A percentile compares a stretch with the other conserved stretches of the same genome.
These are phyloP conservation scores for Tenthredo distinguenda DNA, from an alignment of 2,888 invertebrate species.

Conservation along the genomic window DNA sequence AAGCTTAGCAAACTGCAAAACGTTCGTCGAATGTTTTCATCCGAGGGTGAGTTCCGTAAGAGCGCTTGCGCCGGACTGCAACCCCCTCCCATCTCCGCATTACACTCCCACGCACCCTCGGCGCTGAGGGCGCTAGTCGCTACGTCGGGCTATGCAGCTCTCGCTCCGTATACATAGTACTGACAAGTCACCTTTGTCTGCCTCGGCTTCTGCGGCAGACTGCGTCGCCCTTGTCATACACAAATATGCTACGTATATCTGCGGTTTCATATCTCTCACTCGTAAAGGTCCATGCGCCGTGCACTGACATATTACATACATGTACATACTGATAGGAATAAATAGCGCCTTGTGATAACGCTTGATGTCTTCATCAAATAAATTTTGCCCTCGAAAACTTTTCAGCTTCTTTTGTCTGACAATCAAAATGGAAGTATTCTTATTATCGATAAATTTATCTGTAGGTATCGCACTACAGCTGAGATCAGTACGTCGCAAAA, in stretches of 20 bases:
- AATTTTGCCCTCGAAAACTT: not conserved
- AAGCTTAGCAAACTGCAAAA: conserved; percentile 18
- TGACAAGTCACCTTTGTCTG: not conserved
- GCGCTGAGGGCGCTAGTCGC: conserved; percentile 23
- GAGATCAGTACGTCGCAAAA: not conserved
- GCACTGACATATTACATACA: not conserved
- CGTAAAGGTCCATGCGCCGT: not conserved
- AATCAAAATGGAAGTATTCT: not conserved
- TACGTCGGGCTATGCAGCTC: not conserved
- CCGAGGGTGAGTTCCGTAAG: conserved; percentile 62
- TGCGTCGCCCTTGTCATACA: not conserved
- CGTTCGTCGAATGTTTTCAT: conserved; percentile 49
- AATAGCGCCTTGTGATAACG: not conserved
- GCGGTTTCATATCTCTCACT: not conserved
- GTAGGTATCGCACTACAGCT: not conserved
- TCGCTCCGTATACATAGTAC: not conserved
- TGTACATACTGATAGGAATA: not conserved
- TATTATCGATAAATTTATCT: not conserved
- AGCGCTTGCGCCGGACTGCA: conserved; percentile 59
- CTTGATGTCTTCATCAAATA: not conserved
- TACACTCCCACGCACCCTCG: not conserved
- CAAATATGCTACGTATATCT: not conserved
- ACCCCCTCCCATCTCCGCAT: conserved; percentile 47
- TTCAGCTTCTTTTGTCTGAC: not conserved
- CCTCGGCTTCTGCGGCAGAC: not conserved